phyloP scores from a whole-genome alignment of 2,888 invertebrate genomes.

The Drosophila lacicola region DNA sequence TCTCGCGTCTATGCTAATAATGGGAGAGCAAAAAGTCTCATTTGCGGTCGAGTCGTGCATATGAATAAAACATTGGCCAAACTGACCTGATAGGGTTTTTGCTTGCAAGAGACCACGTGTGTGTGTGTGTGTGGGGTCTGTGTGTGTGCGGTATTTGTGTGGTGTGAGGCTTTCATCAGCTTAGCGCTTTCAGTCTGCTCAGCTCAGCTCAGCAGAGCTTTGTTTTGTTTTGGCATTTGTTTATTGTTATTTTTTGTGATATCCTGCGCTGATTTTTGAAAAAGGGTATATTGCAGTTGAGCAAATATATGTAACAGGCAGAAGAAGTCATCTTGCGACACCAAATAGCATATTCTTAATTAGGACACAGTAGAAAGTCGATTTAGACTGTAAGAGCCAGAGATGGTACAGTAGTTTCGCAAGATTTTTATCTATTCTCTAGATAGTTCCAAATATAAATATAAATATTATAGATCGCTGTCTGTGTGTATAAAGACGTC shows the following conservation, averaged over 20 bases:
- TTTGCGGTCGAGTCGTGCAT: conserved; percentile 15
- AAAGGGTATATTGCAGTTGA: background rate
- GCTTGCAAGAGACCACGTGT: background rate
- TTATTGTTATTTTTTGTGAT: conserved; percentile 2
- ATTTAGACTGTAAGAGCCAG: too few species aligned
- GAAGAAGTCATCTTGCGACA: too few species aligned
- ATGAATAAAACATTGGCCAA: conserved; percentile 47
- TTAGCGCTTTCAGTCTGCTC: conserved; percentile 1
- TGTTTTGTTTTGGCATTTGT: conserved; percentile 10
- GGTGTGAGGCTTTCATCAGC: conserved; percentile 7
- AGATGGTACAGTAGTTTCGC: too few species aligned
- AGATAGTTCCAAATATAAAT: too few species aligned
- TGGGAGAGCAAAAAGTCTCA: conserved; percentile 5
- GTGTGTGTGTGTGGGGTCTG: background rate
- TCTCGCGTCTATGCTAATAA: conserved; percentile 4
- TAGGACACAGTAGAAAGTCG: too few species aligned
- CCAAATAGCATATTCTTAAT: too few species aligned
- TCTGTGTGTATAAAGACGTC: too few species aligned
- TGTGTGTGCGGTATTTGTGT: background rate
- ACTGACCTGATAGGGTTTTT: conserved; percentile 17
- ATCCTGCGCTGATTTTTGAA: background rate
- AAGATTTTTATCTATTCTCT: too few species aligned
- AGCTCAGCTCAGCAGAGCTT: conserved; percentile 3
- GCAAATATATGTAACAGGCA: background rate
- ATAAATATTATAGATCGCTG: too few species aligned